Evolutionary conservation across 30 jellyfish, hydroid and myxozoan genomes (phyloP).

Genomic region (Turritopsis rubra): DNA sequence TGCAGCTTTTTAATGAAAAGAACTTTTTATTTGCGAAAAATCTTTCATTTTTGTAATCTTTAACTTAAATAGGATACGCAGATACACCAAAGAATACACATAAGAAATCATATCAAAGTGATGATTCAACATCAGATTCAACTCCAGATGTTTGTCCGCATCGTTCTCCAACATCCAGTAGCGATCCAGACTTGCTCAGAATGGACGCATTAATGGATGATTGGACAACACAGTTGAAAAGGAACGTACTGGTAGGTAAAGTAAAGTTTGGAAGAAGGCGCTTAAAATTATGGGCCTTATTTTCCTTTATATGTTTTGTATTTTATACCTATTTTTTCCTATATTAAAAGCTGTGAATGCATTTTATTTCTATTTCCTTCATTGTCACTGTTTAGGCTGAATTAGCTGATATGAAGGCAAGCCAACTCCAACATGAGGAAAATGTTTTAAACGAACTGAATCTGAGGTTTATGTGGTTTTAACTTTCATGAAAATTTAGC

Average conservation of each 20-base stretch:
- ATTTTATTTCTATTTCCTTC: background rate
- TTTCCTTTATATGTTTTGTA: background rate
- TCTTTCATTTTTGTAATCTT: no score
- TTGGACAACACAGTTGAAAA: slow-evolving; percentile 64
- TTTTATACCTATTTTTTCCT: background rate
- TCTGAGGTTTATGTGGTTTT: background rate
- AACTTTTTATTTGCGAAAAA: no score
- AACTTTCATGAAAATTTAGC: no score
- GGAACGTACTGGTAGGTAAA: slow-evolving; percentile 67
- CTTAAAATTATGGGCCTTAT: background rate
- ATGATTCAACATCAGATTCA: slow-evolving; percentile 12
- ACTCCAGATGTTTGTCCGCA: background rate
- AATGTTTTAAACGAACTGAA: background rate
- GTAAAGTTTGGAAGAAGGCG: no score
- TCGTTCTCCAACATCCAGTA: background rate
- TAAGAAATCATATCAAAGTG: background rate
- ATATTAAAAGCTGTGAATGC: background rate
- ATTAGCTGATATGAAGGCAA: slow-evolving; percentile 2
- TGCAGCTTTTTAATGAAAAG: no score
- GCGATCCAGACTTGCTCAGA: slow-evolving; percentile 56
- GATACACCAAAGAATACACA: background rate
- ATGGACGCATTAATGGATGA: slow-evolving; percentile 73
- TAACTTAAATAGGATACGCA: background rate
- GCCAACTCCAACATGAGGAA: slow-evolving; percentile 6
- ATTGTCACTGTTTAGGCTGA: slow-evolving; percentile 2